A percentile compares a stretch with the other conserved stretches of the same genome.
Evolutionary conservation across 2,113 vertebrate genomes (phyloP).

Genomic region (Lycaon pictus): DNA sequence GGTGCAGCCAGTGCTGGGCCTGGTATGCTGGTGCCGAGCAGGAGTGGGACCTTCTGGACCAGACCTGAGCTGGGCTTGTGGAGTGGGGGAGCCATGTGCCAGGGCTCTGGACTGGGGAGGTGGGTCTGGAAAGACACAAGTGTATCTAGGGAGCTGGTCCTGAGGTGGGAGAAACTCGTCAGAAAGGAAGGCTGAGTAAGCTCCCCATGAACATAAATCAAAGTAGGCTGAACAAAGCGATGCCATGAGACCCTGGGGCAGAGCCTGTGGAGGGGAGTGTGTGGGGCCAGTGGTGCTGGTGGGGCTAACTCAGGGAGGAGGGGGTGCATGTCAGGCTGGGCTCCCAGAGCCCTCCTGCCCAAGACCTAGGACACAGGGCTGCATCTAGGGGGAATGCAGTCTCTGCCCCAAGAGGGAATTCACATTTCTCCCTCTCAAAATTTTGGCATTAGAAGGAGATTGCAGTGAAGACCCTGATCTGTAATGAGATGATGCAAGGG

Average conservation of each 20-base stretch:
- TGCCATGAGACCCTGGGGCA: background rate
- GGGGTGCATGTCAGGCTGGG: background rate
- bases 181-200: background rate
- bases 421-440: background rate
- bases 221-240: too few relatives aligned
- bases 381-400: background rate
- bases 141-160: too few relatives aligned
- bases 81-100: background rate
- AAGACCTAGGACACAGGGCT: background rate
- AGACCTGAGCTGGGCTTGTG: background rate
- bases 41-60: background rate
- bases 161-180: background rate
- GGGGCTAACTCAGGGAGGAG: background rate
- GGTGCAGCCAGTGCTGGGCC: background rate
- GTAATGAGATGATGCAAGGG: background rate
- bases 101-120: background rate
- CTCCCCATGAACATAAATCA: fast-evolving
- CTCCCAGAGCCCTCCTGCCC: background rate
- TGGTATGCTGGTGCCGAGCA: background rate
- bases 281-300: fast-evolving
- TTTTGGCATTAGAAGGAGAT: background rate
- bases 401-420: background rate
- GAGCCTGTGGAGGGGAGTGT: background rate
- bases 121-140: background rate
- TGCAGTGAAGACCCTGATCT: background rate